A percentile compares a stretch with the other conserved stretches of the same genome.
phyloP scores from a whole-genome alignment of 2,113 vertebrate species.

The Numida meleagris region DNA sequence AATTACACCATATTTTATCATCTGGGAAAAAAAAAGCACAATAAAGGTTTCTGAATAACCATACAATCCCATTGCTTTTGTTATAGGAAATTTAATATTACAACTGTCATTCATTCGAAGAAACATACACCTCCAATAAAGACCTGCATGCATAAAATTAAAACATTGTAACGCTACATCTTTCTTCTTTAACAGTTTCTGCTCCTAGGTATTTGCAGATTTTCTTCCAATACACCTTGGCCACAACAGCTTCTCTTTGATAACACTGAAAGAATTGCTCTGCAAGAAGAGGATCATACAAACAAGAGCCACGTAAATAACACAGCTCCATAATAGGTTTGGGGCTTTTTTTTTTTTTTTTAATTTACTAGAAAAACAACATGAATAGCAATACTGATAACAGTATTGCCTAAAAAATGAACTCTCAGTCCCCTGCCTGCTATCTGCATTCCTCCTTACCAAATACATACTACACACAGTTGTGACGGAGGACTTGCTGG shows the following conservation, averaged over 20 bases:
- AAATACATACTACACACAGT: neutral
- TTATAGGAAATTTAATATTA: neutral
- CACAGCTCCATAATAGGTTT: neutral
- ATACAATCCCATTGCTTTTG: neutral
- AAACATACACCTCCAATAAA: neutral
- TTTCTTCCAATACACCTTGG: neutral
- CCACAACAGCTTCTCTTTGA: neutral
- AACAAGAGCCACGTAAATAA: neutral
- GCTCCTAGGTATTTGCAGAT: neutral
- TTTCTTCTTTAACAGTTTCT: neutral
- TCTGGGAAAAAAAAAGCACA: slow-evolving; percentile 69
- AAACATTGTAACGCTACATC: neutral
- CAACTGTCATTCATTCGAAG: neutral
- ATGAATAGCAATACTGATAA: neutral
- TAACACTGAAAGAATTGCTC: neutral
- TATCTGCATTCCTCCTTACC: neutral
- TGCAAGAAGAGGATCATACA: neutral
- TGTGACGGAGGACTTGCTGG: neutral
- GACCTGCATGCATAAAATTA: neutral
- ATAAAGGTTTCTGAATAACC: neutral
- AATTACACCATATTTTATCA: slow-evolving; percentile 96
- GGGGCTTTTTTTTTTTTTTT: neutral
- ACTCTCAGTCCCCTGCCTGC: neutral
- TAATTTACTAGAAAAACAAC: neutral
- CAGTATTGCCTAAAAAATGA: neutral